These are phyloP conservation scores for Acleris laterana DNA, from an alignment of 2,888 invertebrate genomes.

Conservation along the genomic window DNA sequence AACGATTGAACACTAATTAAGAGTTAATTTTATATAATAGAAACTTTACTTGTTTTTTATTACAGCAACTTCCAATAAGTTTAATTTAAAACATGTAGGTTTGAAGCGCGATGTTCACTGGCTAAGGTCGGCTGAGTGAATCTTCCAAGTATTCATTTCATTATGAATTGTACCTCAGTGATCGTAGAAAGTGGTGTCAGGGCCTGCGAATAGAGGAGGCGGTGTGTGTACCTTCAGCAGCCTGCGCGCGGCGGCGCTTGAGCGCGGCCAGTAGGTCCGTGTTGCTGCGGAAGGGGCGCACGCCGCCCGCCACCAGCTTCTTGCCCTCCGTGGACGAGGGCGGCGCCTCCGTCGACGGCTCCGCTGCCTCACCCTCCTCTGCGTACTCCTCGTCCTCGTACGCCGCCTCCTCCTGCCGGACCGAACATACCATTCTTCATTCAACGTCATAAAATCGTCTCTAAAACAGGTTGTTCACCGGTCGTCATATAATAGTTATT, in stretches of 20 bases:
- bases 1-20: too few relatives aligned
- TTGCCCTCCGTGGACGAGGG: constrained; percentile 88
- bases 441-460: constrained; percentile 15
- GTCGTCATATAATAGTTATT: constrained; percentile 30
- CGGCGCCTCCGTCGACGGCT: constrained; percentile 80
- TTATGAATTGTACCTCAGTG: too few relatives aligned
- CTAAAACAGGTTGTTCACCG: constrained; percentile 39
- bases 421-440: constrained; percentile 32
- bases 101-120: too few relatives aligned
- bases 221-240: constrained; percentile 78
- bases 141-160: too few relatives aligned
- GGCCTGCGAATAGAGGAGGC: neutral
- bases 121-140: too few relatives aligned
- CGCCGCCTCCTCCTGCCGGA: constrained; percentile 76
- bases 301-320: constrained; percentile 87
- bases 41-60: too few relatives aligned
- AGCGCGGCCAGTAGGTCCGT: constrained; percentile 89
- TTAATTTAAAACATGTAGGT: too few relatives aligned
- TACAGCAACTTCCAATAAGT: too few relatives aligned
- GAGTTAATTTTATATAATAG: too few relatives aligned
- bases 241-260: constrained; percentile 89
- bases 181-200: neutral
- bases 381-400: constrained; percentile 82
- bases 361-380: constrained; percentile 71
- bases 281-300: constrained; percentile 91